Evolutionary conservation across 1,140 invertebrate genomes (phyloP), one percentile per base, ranked within the genome.

Genomic region (Maconellicoccus hirsutus): DNA sequence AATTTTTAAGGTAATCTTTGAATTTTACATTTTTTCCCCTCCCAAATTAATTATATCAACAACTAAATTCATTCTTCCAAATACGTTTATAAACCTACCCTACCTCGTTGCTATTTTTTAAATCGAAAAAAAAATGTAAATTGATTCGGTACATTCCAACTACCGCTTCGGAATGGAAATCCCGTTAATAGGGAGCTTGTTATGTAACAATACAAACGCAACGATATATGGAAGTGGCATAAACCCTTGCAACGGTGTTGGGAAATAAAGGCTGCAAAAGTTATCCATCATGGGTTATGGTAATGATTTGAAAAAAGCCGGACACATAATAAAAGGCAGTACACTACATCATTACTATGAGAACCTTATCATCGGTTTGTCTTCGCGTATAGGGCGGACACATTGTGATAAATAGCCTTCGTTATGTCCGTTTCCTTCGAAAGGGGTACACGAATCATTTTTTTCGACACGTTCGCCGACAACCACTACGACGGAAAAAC

Each of bases 311-410:
- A 66, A 66, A 22, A 66, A 66, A 66, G 61, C 25, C 61, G 61
- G 61, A 66, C 61, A 66, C 61, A 66, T 66, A 66, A 66, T 66
- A 66, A 66, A 66, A 66, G 61, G 61, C 61, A 66, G 61, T 66
- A 66, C 19, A 66, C 22, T 25, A 66, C 61, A 66, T 66, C 25
- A 66, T 66, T 66, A 66, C 25, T 66, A 66, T 66, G 61, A 66
- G 61, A 66, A 66, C 61, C 61, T 66, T 66, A 66, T 66, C 61
- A 66, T 66, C 61, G 25, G 61, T 66, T 66, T 66, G 61, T 66
- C 61, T 66, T 66, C 22, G 61, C 21, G 22, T 66, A 66, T 25
- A 66, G 61, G 61, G 61, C 61, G 61, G 61, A 66, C 61, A 66
- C 25, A 26, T 66, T 26, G 25, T 66, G 61, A 66, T 66, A 66